Conservation (phyloP, 2,113 vertebrate species). For the Callipepla squamata region DNA sequence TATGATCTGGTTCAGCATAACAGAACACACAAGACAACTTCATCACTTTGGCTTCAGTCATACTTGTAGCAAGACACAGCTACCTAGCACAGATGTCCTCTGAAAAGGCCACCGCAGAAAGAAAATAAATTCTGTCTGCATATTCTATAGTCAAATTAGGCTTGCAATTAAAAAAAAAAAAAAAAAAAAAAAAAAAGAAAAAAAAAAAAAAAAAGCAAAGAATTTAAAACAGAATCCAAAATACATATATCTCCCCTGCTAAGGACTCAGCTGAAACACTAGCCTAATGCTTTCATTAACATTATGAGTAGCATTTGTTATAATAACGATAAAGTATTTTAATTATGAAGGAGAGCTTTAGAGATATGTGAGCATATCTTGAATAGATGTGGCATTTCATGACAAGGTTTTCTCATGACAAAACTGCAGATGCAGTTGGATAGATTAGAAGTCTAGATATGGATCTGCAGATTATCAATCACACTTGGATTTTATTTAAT, state of each 20-base stretch:
- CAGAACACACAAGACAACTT: fast-evolving
- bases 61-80: background rate
- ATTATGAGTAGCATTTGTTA: background rate
- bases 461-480: background rate
- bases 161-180: background rate
- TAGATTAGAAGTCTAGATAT: background rate
- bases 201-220: background rate
- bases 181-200: background rate
- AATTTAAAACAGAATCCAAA: background rate
- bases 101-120: background rate
- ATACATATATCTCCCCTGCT: background rate
- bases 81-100: background rate
- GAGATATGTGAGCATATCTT: background rate
- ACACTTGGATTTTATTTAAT: background rate
- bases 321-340: background rate
- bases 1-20: background rate
- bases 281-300: slow-evolving; percentile 1
- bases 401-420: background rate
- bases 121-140: background rate
- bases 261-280: background rate
- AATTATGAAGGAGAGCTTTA: slow-evolving; percentile 7
- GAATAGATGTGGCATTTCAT: background rate
- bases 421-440: background rate
- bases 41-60: background rate
- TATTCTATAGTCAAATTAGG: background rate